Conservation (phyloP, 2,888 invertebrate species). For the Nowickia ferox region DNA sequence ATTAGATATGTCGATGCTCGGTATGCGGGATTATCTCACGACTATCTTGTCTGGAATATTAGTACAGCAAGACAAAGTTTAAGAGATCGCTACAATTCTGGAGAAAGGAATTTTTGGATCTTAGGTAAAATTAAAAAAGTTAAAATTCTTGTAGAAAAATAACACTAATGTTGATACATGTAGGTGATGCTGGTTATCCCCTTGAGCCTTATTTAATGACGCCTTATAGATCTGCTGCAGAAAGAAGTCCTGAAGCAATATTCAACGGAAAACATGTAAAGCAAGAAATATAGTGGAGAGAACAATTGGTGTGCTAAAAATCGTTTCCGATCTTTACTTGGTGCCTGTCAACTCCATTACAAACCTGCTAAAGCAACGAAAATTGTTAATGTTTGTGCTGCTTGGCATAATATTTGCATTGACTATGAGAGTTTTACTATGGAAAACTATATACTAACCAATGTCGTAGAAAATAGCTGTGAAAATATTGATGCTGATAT, state of each 20-base stretch:
- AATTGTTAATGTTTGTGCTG: no score
- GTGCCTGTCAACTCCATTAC: slow-evolving; percentile 47
- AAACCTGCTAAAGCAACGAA: slow-evolving; percentile 13
- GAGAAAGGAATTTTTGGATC: no score
- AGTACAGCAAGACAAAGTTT: not conserved
- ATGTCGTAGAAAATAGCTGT: not conserved
- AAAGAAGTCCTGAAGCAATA: slow-evolving; percentile 40
- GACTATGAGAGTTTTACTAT: no score
- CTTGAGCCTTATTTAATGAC: slow-evolving; percentile 62
- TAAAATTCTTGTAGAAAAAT: no score
- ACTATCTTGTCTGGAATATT: slow-evolving; percentile 42
- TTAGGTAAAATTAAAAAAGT: no score
- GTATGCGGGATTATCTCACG: slow-evolving; percentile 47
- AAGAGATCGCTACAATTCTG: no score
- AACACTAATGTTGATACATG: no score
- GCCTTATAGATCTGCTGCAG: slow-evolving; percentile 36
- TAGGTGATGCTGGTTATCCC: slow-evolving; percentile 54
- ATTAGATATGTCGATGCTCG: slow-evolving; percentile 49
- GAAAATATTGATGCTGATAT: not conserved
- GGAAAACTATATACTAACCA: not conserved
- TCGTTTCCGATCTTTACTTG: slow-evolving; percentile 48
- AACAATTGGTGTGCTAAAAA: slow-evolving; percentile 48
- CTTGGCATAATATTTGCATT: no score
- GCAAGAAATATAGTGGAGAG: slow-evolving; percentile 52
- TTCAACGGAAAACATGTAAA: slow-evolving; percentile 54